Conservation (phyloP, 2,113 vertebrate genomes). For the Myotis brandtii region DNA sequence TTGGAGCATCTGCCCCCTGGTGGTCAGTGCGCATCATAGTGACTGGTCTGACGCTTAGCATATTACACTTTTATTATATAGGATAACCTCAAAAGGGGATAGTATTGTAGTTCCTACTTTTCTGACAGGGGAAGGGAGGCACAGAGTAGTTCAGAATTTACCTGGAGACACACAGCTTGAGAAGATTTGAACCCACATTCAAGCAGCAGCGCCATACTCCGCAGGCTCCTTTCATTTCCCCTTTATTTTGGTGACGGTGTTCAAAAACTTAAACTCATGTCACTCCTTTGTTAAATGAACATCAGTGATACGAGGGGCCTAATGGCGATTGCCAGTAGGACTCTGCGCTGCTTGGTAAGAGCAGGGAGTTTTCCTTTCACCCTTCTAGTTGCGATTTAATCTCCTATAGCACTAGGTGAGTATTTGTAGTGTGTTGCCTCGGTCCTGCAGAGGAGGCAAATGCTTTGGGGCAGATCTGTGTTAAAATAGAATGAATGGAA, state of each 20-base stretch:
- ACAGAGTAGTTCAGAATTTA: background rate
- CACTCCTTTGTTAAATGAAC: background rate
- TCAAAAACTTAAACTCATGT: background rate
- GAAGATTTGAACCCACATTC: background rate
- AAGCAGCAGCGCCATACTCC: background rate
- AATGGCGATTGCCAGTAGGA: background rate
- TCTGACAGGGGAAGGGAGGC: background rate
- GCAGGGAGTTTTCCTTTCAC: background rate
- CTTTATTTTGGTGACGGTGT: background rate
- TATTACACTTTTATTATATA: too few species aligned
- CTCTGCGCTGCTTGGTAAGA: background rate
- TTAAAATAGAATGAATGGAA: background rate
- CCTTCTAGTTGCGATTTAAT: background rate
- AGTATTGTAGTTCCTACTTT: background rate
- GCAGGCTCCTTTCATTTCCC: background rate
- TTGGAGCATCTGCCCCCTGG: too few species aligned
- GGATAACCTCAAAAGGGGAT: background rate
- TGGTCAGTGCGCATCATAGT: too few species aligned
- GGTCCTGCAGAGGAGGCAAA: background rate
- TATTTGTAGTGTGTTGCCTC: too few species aligned
- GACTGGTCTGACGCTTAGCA: too few species aligned
- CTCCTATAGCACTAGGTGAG: background rate
- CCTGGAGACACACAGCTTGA: background rate
- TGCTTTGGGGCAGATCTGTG: background rate
- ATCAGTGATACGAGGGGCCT: background rate